Evolutionary conservation across 2,888 invertebrate species (phyloP).

Genomic region (Tipula vernalis): DNA sequence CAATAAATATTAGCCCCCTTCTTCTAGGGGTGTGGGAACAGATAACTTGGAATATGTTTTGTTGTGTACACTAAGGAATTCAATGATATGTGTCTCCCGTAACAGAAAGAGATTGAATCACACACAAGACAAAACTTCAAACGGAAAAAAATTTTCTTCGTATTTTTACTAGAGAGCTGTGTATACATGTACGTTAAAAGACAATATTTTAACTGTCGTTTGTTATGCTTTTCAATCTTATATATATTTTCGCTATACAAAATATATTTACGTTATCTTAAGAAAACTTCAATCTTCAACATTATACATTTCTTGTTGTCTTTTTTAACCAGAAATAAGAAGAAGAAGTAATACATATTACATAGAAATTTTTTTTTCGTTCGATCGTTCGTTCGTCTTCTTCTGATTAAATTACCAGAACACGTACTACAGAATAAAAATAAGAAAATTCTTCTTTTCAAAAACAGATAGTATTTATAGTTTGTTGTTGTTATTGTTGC

Average conservation of each 20-base stretch:
- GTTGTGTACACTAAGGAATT: neutral
- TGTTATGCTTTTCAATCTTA: neutral
- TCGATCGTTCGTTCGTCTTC: neutral
- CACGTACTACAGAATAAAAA: neutral
- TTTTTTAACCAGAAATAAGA: neutral
- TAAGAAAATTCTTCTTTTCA: neutral
- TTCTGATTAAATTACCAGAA: neutral
- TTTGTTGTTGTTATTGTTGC: neutral
- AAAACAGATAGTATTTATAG: neutral
- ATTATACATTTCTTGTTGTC: neutral
- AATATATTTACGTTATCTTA: slow-evolving; percentile 4
- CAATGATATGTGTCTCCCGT: neutral
- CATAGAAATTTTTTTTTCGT: neutral
- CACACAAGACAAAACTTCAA: neutral
- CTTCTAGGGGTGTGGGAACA: too few relatives aligned
- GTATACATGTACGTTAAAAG: neutral
- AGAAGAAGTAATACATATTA: neutral
- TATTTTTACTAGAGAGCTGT: neutral
- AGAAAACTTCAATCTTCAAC: neutral
- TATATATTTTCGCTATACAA: neutral
- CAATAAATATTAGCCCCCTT: too few relatives aligned
- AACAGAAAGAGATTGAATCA: neutral
- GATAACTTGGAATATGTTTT: neutral
- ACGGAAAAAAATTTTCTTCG: neutral
- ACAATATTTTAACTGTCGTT: neutral